phyloP scores from a whole-genome alignment of 2,888 invertebrate species.

The Craniophora ligustri region DNA sequence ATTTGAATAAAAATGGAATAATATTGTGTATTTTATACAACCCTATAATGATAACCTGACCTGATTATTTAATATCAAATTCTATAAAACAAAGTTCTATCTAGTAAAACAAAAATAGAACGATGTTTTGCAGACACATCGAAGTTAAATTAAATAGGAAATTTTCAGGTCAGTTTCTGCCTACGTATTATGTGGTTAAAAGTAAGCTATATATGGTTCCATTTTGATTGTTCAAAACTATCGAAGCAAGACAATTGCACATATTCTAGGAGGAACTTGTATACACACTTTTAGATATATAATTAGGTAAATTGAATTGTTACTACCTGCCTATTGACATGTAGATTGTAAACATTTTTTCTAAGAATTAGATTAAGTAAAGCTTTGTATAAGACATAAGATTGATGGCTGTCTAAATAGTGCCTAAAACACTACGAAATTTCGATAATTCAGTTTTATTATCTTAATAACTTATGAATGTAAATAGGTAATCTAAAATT shows the following conservation, averaged over 20 bases:
- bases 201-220: conserved; percentile 26
- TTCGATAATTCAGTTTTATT: conserved; percentile 87
- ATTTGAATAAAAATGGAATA: conserved; percentile 24
- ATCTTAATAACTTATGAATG: conserved; percentile 80
- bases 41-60: conserved; percentile 26
- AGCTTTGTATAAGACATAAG: conserved; percentile 87
- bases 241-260: conserved; percentile 27
- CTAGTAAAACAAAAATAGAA: conserved; percentile 28
- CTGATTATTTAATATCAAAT: conserved; percentile 20
- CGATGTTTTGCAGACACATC: conserved; percentile 38
- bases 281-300: conserved; percentile 74
- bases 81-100: conserved; percentile 40
- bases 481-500: conserved; percentile 75
- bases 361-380: conserved; percentile 78
- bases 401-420: conserved; percentile 89
- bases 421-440: conserved; percentile 89
- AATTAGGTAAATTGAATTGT: conserved; percentile 77
- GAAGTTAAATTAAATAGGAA: conserved; percentile 12
- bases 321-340: conserved; percentile 87
- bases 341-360: conserved; percentile 82
- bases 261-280: conserved; percentile 51
- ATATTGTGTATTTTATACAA: conserved; percentile 23
- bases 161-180: conserved; percentile 30
- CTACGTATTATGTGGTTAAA: conserved; percentile 15
- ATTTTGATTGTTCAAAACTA: conserved; percentile 26